Conservation (phyloP, 1,140 invertebrate species). For the Drosophila busckii region DNA sequence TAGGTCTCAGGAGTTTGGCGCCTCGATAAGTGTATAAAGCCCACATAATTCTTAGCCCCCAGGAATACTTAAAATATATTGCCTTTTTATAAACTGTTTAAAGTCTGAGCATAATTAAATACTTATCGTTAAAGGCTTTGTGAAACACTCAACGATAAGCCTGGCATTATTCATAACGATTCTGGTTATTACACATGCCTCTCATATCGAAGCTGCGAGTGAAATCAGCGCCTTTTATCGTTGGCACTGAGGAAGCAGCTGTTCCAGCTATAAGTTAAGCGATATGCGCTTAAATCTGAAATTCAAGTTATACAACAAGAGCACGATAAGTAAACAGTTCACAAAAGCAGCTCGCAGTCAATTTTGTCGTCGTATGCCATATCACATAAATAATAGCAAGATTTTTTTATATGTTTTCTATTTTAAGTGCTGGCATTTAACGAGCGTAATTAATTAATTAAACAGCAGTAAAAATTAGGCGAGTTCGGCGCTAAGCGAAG, state of each 20-base stretch:
- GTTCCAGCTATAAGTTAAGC: conserved; percentile 14
- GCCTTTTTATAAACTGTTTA: too few species aligned
- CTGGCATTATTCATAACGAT: conserved; percentile 49
- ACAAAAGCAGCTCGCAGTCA: not conserved
- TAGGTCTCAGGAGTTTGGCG: too few species aligned
- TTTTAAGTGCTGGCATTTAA: conserved; percentile 18
- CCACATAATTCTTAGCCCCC: too few species aligned
- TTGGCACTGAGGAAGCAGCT: conserved; percentile 44
- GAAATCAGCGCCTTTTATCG: conserved; percentile 50
- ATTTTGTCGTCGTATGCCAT: too few species aligned
- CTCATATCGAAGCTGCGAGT: conserved; percentile 20
- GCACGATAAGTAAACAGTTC: conserved; percentile 8
- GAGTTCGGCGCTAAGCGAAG: conserved; percentile 45
- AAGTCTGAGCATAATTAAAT: too few species aligned
- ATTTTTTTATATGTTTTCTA: conserved; percentile 2
- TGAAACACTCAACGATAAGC: conserved; percentile 27
- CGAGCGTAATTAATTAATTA: conserved; percentile 67
- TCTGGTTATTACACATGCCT: conserved; percentile 26
- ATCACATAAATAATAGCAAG: too few species aligned
- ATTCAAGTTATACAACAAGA: conserved; percentile 14
- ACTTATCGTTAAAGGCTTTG: too few species aligned
- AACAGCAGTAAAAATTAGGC: conserved; percentile 60
- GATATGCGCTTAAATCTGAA: conserved; percentile 25
- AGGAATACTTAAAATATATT: too few species aligned
- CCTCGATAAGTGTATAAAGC: too few species aligned